Base-by-base conservation (phyloP, 2,888 invertebrate species). In the Theodoxus fluviatilis region DNA sequence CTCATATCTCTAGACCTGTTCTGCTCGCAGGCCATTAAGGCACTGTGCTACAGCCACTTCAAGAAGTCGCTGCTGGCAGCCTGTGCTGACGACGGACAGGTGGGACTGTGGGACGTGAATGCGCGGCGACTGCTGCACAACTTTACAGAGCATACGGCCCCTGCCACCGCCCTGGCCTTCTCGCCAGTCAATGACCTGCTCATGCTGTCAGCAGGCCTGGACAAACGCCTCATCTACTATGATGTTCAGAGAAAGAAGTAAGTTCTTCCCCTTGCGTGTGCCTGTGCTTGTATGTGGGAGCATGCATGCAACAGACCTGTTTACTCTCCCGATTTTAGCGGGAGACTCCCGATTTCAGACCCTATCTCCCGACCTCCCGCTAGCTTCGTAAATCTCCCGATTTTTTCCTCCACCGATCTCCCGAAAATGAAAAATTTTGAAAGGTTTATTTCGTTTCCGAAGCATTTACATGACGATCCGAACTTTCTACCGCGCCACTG, bases 111-210 rank as follows among this genome's bases (percentile, higher is more conserved):
- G 87, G 87, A 88, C 73, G 79, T 82, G 22, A 84, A 83, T 73
- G 76, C 79, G 15, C 75, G 83, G 1, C 79, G 81, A 57, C 75
- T 83, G 35, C 66, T 85, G 7, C 84, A 87, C 76, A 75, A 77
- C 22, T 87, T 87, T 71, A 71, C 72, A 15, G 70, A 75, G 12
- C 88, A 88, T 78, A 73, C 76, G 18, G 85, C 87, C 9, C 86
- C 88, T 0, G 86, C 85, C 18, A 83, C 84, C 1, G 85, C 84
- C 6, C 77, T 88, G 12, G 81, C 83, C n/a, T 88, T 88, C 75
- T 88, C 88, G n/a, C 87, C 87, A 0, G 78, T 87, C 71, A 88
- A 88, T 74, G 84, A 86, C 49, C 80, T 84, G 71, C 78, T 88
- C 38, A 79, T 88, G 67, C 80, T 85, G 73, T 86, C 84, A 72